Conservation (phyloP, 2,797 vertebrate genomes). For the Leptatherina wallacei region DNA sequence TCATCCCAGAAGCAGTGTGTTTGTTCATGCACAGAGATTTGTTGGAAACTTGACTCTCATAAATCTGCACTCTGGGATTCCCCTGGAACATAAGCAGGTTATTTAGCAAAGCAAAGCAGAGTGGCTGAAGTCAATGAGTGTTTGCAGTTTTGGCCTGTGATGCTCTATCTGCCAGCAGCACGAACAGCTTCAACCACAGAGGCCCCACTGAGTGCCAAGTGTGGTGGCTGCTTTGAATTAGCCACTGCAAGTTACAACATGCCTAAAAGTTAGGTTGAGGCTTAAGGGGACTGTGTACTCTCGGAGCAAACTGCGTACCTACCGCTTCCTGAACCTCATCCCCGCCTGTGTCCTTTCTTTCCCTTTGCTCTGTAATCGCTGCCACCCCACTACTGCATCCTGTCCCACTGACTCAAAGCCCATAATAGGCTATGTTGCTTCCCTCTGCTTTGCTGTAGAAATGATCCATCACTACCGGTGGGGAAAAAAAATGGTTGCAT, state of each 20-base stretch:
- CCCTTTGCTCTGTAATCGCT: slow-evolving; percentile 53
- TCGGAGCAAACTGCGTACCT: slow-evolving; percentile 67
- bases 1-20: slow-evolving; percentile 33
- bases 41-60: slow-evolving; percentile 53
- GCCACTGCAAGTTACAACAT: slow-evolving; percentile 81
- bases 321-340: slow-evolving; percentile 71
- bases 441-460: slow-evolving; percentile 56
- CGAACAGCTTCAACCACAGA: slow-evolving; percentile 79
- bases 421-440: slow-evolving; percentile 65
- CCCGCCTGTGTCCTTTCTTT: slow-evolving; percentile 54
- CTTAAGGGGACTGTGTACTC: slow-evolving; percentile 66
- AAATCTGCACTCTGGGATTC: slow-evolving; percentile 71
- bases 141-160: slow-evolving; percentile 60
- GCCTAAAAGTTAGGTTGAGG: slow-evolving; percentile 78
- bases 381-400: slow-evolving; percentile 51
- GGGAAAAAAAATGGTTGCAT: slow-evolving; percentile 72
- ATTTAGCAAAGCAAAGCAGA: slow-evolving; percentile 59
- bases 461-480: slow-evolving; percentile 75
- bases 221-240: slow-evolving; percentile 84
- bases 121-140: slow-evolving; percentile 59
- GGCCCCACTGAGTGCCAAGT: slow-evolving; percentile 80
- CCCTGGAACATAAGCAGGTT: slow-evolving; percentile 72
- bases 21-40: slow-evolving; percentile 44
- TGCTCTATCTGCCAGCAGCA: slow-evolving; percentile 71
- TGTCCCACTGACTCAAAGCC: slow-evolving; percentile 61